Evolutionary conservation across 2,113 vertebrate genomes (phyloP).

Genomic region (Microtus richardsoni): DNA sequence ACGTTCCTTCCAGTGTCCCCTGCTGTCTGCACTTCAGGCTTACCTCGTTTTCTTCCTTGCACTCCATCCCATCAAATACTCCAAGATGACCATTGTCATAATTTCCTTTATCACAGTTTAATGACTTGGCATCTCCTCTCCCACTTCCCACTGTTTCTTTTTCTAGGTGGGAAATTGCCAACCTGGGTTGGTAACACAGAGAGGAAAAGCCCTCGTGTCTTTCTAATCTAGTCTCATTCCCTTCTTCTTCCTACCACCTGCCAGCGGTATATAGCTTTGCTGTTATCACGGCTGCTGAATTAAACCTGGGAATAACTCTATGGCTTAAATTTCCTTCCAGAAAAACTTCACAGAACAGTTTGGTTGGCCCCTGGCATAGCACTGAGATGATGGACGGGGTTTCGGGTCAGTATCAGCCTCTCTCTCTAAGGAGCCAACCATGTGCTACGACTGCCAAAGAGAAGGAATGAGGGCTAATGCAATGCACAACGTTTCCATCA

Average conservation of each 20-base stretch:
- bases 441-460: conserved; percentile 51
- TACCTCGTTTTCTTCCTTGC: neutral
- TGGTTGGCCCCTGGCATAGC: neutral
- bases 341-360: neutral
- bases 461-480: conserved; percentile 61
- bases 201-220: neutral
- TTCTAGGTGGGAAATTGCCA: neutral
- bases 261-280: neutral
- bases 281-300: neutral
- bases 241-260: neutral
- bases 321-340: conserved; percentile 1
- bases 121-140: neutral
- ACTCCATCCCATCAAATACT: neutral
- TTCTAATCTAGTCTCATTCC: neutral
- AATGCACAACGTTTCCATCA: conserved; percentile 37
- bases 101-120: neutral
- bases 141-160: neutral
- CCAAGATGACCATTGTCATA: neutral
- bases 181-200: neutral
- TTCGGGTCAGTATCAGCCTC: conserved; percentile 9
- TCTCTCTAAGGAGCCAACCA: neutral
- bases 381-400: neutral
- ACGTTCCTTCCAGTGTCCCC: neutral
- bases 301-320: neutral
- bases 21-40: neutral